These are phyloP conservation scores for Centropus unirufus DNA, from an alignment of 2,113 vertebrate genomes.

Conservation along the genomic window DNA sequence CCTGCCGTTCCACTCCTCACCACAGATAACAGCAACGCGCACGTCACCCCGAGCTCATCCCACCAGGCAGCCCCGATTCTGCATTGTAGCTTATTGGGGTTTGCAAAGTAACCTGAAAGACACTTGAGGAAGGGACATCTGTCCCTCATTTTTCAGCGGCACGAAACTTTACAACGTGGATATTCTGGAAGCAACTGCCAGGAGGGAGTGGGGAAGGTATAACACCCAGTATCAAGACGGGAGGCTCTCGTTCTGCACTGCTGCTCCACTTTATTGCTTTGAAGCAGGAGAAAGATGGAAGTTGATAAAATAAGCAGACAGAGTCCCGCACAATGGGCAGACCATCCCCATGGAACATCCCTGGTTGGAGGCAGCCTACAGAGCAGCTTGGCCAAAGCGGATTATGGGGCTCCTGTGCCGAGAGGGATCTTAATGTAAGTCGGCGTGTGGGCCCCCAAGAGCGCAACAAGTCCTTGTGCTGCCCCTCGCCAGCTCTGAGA, in stretches of 20 bases:
- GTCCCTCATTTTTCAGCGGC: background rate
- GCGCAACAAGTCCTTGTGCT: background rate
- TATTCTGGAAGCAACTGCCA: background rate
- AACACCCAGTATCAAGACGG: background rate
- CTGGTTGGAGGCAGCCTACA: background rate
- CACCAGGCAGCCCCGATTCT: conserved; percentile 36
- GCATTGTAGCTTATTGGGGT: conserved; percentile 26
- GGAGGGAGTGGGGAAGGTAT: background rate
- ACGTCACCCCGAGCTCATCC: conserved; percentile 10
- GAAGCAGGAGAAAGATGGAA: background rate
- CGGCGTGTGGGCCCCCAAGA: background rate
- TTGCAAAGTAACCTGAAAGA: conserved; percentile 55
- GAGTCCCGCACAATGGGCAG: fast-evolving
- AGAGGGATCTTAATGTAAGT: fast-evolving
- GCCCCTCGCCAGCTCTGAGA: background rate
- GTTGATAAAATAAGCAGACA: background rate
- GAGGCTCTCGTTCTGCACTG: background rate
- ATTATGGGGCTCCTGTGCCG: fast-evolving
- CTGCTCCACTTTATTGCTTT: background rate
- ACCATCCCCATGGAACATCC: background rate
- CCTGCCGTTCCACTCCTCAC: conserved; percentile 3
- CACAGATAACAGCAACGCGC: conserved; percentile 35
- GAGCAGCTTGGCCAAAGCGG: background rate
- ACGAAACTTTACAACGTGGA: background rate
- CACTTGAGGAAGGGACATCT: background rate